Base-by-base conservation (phyloP, 2,113 vertebrate species). In the Nothobranchius kuhntae region DNA sequence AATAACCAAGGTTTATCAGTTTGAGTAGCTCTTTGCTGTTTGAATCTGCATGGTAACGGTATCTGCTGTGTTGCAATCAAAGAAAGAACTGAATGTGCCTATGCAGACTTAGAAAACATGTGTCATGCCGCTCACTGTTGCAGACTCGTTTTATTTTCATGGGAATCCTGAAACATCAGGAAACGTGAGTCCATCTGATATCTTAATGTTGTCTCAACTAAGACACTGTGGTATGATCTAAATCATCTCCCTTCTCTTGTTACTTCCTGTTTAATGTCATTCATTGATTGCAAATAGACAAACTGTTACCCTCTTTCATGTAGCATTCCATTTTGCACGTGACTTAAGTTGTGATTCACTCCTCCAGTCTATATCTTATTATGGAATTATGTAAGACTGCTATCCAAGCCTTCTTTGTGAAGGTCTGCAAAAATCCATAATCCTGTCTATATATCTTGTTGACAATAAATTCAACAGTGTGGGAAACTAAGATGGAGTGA, bases 311-410 rank as follows among this genome's bases (percentile, higher is more conserved):
- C 2, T 68, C 26, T 36, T 64, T 58, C 36, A 75, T 45, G 45
- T 60, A 42, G 50, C 63, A 51, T 55, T 35, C 21, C 54, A 35
- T 68, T 59, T 36, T 62, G 51, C 53, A 65, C 53, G 21, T 56
- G 40, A 59, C 57, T 50, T 7, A 14, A 70, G 30, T 60, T 44
- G 54, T 60, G 53, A 82, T 46, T 78, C 63, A 73, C 50, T 60
- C 56, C 36, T 68, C 13, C n/a, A 77, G 68, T 53, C 59, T 83
- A 64, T 45, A 81, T 78, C 61, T 85, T 83, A 40, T 40, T 40
- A 83, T 75, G 60, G 73, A 82, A 87, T 68, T 42, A 59, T 56
- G 50, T 68, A 73, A 71, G 55, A 53, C 54, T 68, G 24, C n/a
- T 30, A 66, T 51, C 17, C 21, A 40, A 71, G 65, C 58, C 36